Evolutionary conservation across 2,888 invertebrate genomes (phyloP), one percentile per base, ranked within the genome.

Genomic region (Ommatoiulus sabulosus): DNA sequence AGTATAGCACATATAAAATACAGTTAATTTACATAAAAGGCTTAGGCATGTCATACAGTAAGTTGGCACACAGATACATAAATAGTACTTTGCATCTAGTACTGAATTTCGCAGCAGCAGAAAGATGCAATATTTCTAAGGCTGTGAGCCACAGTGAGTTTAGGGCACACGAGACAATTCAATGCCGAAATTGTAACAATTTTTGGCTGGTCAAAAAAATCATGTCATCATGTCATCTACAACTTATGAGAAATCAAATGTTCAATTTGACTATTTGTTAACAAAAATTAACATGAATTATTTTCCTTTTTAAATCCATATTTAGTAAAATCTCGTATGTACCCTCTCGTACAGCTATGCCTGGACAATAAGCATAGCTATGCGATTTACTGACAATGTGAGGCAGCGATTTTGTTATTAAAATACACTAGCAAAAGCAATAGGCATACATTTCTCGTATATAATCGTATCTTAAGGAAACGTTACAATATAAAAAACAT

Each of bases 401-500:
- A 20, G 3, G 57, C 35, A 80, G 24, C 35, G 6, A 72, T 24
- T 72, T 10, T 24, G 80, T 80, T 80, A 80, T 80, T 80, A 80
- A 8, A 80, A 80, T 24, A 6, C 35, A 12, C 80, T 80, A 80
- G 80, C 80, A 35, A 80, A 80, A 80, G 80, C 80, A 80, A 12
- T 80, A 80, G 80, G 80, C 80, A 80, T 35, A 12, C 10, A 80
- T 80, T 35, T 35, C 0, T 35, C 35, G 35, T 80, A 72, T 24
- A 35, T 35, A 80, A 80, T 35, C 24, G 35, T 35, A 80, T 12
- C 35, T 80, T 35, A 24, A 80, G 24, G 24, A 80, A 72, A 80
- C 80, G 35, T 80, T 35, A 80, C 80, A 80, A 80, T 80, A 80
- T 80, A 80, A 80, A 80, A 80, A 80, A 80, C 80, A 80, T 80